Evolutionary conservation across 1,140 invertebrate genomes (phyloP), one percentile per base, ranked within the genome.

Genomic region (Kradibia gibbosae): DNA sequence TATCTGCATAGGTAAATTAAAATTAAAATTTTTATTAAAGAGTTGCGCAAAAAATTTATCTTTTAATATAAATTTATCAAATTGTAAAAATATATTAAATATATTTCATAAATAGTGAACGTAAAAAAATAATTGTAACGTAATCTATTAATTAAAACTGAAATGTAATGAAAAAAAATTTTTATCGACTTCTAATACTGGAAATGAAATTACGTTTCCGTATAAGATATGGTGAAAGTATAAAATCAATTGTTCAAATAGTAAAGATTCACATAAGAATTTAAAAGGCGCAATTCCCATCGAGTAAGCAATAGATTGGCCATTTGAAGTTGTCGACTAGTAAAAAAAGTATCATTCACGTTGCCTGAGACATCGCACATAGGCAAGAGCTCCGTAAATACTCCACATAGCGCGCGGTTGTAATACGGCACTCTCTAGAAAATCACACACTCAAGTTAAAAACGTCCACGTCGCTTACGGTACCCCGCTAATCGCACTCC

Each of bases 401-500:
- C 50, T 53, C 10, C 10, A 53, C 15, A 3, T 53, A 22, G 50
- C 50, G 50, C 50, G 50, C 34, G 17, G 20, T 42, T 8, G 28
- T 62, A 62, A 62, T 62, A 11, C 25, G 7, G 28, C 25, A 34
- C 28, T 31, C 57, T 57, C 28, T 5, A 31, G 62, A 36, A 65
- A 67, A 67, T 39, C 20, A 13, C 25, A n/a, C 28, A 39, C 34
- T 15, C 34, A 8, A 36, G 67, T 70, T 70, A 39, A 42, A 70
- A 45, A 70, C 67, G 13, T 36, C 60, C 22, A 39, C n/a, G n/a
- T 36, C 20, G 76, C 60, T 36, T 53, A 39, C 76, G 62, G 60
- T 70, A 45, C n/a, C 25, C 25, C 42, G 20, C 76, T 78, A 70
- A 78, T 78, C 76, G 28, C 17, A 34, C 5, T 48, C 42, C 57